Percentiles rank a stretch among this genome's conserved stretches.
phyloP scores from a whole-genome alignment of 2,113 vertebrate genomes.

The Dendropsophus ebraccatus region DNA sequence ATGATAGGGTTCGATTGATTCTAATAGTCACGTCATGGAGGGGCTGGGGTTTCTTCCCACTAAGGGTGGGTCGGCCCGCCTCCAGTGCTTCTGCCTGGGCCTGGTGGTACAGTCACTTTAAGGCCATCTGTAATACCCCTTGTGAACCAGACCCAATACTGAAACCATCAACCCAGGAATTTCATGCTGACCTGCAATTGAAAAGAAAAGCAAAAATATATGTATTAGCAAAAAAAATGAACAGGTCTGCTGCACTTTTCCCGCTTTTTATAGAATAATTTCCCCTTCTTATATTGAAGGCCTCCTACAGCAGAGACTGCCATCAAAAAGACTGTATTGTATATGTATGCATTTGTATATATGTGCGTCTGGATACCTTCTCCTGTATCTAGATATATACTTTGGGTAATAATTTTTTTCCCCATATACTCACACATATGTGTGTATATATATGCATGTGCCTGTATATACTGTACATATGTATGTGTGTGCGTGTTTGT shows the following conservation, averaged over 20 bases:
- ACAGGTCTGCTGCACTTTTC: background rate
- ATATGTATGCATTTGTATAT: slow-evolving; percentile 70
- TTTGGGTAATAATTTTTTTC: slow-evolving; percentile 34
- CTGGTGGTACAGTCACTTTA: too few species aligned
- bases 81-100: too few species aligned
- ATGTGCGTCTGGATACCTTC: slow-evolving; percentile 55
- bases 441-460: slow-evolving; percentile 72
- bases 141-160: background rate
- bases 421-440: slow-evolving; percentile 55
- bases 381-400: slow-evolving; percentile 28
- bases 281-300: background rate
- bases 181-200: background rate
- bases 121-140: too few species aligned
- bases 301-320: slow-evolving; percentile 62
- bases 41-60: too few species aligned
- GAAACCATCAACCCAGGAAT: background rate
- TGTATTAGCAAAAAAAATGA: background rate
- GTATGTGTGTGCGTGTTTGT: slow-evolving; percentile 29
- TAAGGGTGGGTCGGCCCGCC: too few species aligned
- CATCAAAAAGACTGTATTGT: slow-evolving; percentile 66
- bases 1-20: too few species aligned
- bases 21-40: too few species aligned
- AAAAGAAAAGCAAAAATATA: background rate
- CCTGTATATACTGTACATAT: slow-evolving; percentile 56
- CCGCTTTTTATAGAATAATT: background rate